Evolutionary conservation across 2,888 invertebrate species (phyloP).

Genomic region (Sylvicola fuscatus): DNA sequence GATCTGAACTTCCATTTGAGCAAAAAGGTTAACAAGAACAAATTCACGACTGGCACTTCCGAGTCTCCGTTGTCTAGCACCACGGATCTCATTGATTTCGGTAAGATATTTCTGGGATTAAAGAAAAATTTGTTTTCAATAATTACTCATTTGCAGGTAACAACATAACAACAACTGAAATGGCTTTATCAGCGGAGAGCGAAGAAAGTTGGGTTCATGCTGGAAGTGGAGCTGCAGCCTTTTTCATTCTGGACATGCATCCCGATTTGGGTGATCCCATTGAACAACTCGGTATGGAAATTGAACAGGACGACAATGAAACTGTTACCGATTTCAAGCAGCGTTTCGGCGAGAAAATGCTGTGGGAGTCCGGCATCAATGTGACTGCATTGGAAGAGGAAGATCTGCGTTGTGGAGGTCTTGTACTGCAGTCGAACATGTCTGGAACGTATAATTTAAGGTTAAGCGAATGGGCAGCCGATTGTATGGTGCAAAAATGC

Average conservation of each 20-base stretch:
- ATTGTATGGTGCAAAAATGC: slow-evolving; percentile 60
- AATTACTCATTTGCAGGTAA: not conserved
- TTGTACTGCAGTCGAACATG: slow-evolving; percentile 44
- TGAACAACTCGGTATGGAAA: slow-evolving; percentile 55
- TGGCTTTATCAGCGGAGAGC: slow-evolving; percentile 12
- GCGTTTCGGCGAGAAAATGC: slow-evolving; percentile 41
- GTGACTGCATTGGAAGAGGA: slow-evolving; percentile 50
- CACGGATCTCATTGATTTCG: slow-evolving; percentile 6
- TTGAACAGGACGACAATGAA: slow-evolving; percentile 52
- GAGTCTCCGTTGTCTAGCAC: slow-evolving; percentile 9
- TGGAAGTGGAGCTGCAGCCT: slow-evolving; percentile 27
- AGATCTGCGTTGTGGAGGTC: slow-evolving; percentile 54
- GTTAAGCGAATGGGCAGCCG: slow-evolving; percentile 37
- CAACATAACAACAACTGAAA: not conserved
- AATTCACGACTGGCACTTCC: slow-evolving; percentile 15
- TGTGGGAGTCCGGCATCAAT: slow-evolving; percentile 46
- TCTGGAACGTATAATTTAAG: slow-evolving; percentile 33
- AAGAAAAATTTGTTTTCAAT: too few relatives aligned
- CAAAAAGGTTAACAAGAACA: slow-evolving; percentile 23
- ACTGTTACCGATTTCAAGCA: slow-evolving; percentile 52
- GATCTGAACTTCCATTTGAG: slow-evolving; percentile 34
- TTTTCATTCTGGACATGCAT: slow-evolving; percentile 47
- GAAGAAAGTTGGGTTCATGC: slow-evolving; percentile 26
- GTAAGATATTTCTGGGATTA: too few relatives aligned
- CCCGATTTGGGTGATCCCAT: slow-evolving; percentile 52